Conservation (phyloP, 2,888 invertebrate genomes). For the Microplitis manilae region DNA sequence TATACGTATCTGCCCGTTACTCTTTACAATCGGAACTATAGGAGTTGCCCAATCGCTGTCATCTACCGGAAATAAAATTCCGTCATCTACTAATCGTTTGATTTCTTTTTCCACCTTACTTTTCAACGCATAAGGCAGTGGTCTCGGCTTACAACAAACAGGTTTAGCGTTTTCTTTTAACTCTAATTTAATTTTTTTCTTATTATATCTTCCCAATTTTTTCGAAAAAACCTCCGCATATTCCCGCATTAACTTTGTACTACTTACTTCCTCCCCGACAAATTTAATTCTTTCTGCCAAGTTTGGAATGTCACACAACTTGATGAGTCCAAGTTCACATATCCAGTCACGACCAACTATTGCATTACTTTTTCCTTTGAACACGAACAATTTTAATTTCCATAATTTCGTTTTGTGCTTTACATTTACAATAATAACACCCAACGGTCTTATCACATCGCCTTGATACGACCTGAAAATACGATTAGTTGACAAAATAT, state of each 20-base stretch:
- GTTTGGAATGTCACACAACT: no score
- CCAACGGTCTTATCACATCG: no score
- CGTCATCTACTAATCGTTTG: slow-evolving; percentile 46
- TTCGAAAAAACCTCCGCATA: not conserved
- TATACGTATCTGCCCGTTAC: no score
- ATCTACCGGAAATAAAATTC: slow-evolving; percentile 50
- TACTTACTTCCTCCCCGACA: no score
- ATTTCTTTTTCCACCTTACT: slow-evolving; percentile 53
- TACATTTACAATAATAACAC: no score
- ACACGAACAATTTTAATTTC: not conserved
- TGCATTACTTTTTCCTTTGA: not conserved
- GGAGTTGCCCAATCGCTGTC: slow-evolving; percentile 60
- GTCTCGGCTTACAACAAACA: slow-evolving; percentile 46
- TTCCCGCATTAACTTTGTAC: no score
- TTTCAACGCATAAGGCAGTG: slow-evolving; percentile 55
- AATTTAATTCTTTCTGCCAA: no score
- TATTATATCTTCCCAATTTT: not conserved
- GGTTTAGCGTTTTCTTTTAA: slow-evolving; percentile 4
- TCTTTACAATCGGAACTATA: slow-evolving; percentile 63
- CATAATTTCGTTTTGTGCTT: not conserved
- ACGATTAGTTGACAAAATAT: no score
- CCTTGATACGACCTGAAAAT: no score
- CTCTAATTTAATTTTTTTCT: not conserved
- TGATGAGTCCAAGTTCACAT: not conserved
- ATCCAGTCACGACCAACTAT: not conserved